phyloP scores from a whole-genome alignment of 53 echinoderm and acorn worm genomes.

The Holothuria leucospilota region DNA sequence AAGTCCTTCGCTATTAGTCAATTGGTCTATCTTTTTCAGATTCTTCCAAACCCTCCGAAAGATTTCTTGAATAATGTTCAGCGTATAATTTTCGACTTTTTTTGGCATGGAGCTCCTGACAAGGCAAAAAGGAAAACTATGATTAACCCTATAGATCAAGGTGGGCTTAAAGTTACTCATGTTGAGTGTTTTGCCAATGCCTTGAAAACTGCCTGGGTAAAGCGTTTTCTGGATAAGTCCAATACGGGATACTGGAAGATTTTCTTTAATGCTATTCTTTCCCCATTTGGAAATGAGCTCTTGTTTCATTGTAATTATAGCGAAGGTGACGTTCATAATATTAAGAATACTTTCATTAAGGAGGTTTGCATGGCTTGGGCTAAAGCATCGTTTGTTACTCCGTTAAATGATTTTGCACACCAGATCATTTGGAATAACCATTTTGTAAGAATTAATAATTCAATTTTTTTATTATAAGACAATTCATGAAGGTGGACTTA shows the following conservation, averaged over 20 bases:
- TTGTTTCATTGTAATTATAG: neutral
- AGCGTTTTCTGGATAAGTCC: no score
- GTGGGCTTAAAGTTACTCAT: neutral
- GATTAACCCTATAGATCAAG: conserved; percentile 17
- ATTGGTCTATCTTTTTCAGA: no score
- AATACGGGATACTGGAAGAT: no score
- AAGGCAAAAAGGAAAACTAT: no score
- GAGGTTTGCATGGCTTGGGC: conserved; percentile 9
- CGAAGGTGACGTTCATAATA: neutral
- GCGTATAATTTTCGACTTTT: no score
- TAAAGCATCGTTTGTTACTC: neutral
- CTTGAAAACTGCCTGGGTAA: no score
- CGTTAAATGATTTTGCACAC: neutral
- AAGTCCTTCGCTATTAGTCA: conserved; percentile 20
- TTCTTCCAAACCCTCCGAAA: no score
- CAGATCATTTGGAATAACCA: neutral
- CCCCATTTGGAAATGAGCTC: conserved; percentile 10
- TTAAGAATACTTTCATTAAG: no score
- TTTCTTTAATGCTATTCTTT: conserved; percentile 8
- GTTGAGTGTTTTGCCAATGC: no score
- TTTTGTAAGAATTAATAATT: neutral
- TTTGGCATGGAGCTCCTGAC: no score
- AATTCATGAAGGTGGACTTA: neutral
- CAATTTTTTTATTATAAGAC: neutral
- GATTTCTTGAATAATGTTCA: no score